Evolutionary conservation across 2,797 vertebrate species (phyloP), one percentile per base, ranked within the genome.

Genomic region (Toxotes lorentzi): DNA sequence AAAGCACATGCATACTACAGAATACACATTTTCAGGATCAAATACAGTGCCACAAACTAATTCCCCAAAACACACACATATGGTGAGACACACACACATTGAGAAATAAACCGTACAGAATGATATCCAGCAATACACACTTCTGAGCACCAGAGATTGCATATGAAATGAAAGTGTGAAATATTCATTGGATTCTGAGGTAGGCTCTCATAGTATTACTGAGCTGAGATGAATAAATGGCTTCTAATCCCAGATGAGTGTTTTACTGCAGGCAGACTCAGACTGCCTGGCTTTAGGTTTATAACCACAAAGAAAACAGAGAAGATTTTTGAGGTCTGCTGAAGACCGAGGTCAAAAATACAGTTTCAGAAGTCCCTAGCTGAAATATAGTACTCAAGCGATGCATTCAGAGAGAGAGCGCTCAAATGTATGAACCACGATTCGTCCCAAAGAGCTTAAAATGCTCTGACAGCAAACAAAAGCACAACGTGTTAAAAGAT

Each of bases 101-200:
- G 23, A 75, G 19, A 67, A 84, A 77, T 78, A 83, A 78, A 80
- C 48, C 19, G 8, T 58, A 70, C 57, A 59, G 78, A 86, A 83
- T 81, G 68, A 86, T 79, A 85, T 59, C 66, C 58, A 70, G 83
- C 83, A 73, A 34, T 58, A 81, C 81, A 80, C 79, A 86, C 79
- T 82, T 78, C 72, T 85, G 77, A 88, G 84, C 77, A 84, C 19
- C 83, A 84, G 86, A 90, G 88, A 91, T 88, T 91, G 86, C 88
- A 88, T 82, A 86, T 84, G 83, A 91, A 92, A 91, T 92, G 86
- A 87, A 89, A 90, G 85, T 91, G 91, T 92, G 90, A 94, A 92
- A 93, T 94, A 92, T 93, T 92, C 90, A 93, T 93, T 92, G 92
- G 83, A 89, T 91, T 94, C 73, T 86, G 82, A 81, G 84, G 90